Evolutionary conservation across 64 coral and sea anemone genomes (phyloP).

Genomic region (Montipora sp.): DNA sequence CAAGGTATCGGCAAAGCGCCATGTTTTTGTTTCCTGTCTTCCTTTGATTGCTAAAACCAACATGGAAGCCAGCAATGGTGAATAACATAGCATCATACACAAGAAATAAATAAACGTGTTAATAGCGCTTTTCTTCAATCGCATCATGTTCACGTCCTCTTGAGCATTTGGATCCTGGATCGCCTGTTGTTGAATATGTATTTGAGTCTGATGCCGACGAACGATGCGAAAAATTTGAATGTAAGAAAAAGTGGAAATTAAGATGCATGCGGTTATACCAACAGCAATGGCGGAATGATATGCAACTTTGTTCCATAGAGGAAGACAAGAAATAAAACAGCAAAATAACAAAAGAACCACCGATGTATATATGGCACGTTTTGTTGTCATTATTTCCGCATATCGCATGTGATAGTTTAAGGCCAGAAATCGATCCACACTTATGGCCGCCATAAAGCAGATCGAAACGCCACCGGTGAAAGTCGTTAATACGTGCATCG

Average conservation of each 20-base stretch:
- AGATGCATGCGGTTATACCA: neutral
- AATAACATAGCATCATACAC: slow-evolving; percentile 28
- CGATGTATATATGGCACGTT: neutral
- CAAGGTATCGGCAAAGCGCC: slow-evolving; percentile 7
- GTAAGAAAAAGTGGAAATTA: neutral
- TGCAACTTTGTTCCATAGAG: neutral
- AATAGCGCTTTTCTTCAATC: neutral
- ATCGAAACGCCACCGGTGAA: slow-evolving; percentile 21
- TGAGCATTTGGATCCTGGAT: neutral
- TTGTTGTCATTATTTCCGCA: neutral
- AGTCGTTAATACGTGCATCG: neutral
- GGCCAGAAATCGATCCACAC: slow-evolving; percentile 31
- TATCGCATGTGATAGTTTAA: slow-evolving; percentile 15
- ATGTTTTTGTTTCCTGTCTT: neutral
- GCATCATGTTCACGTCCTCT: neutral
- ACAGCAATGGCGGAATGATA: neutral
- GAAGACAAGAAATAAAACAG: neutral
- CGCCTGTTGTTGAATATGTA: neutral
- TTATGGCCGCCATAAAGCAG: slow-evolving; percentile 4
- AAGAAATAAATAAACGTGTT: slow-evolving; percentile 33
- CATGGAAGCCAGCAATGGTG: neutral
- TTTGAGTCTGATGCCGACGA: neutral
- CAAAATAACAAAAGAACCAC: neutral
- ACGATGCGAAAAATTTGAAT: slow-evolving; percentile 10
- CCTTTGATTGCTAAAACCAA: neutral